Evolutionary conservation across 2,888 invertebrate species (phyloP), one percentile per base, ranked within the genome.

Genomic region (Xanthia togata): DNA sequence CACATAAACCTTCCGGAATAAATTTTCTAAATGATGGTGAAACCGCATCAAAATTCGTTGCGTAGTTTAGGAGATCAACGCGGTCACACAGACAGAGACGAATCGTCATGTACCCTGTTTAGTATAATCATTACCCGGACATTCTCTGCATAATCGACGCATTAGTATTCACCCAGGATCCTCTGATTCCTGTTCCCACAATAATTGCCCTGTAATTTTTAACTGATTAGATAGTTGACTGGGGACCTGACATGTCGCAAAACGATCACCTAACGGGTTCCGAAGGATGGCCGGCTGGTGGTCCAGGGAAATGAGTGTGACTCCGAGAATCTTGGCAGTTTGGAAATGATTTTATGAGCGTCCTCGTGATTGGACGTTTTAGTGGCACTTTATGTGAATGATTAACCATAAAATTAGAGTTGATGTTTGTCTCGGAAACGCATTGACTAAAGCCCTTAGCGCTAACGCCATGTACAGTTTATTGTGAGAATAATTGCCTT

Each of bases 171-270:
- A 23, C 26, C 44, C 65, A 57, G 57, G 55, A 71, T 57, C 78
- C 38, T 47, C 41, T 0, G 55, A 78, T 69, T 77, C 60, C 83
- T 76, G 73, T 81, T 75, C 55, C 63, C 62, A 79, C 67, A 72
- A 78, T 83, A 81, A 87, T 85, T 85, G 75, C 70, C 38, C 55
- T 73, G 79, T 85, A 78, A 83, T 87, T 87, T 80, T 83, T 76
- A 76, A 67, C 78, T 78, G 81, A 85, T 81, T 79, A 78, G 64
- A 65, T 63, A 74, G 38, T 70, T 64, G 62, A 71, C 57, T 47
- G 68, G 62, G 31, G 38, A 55, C 44, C 44, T 73, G 71, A 74
- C 62, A 69, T 72, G 71, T 60, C 67, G 62, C 63, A n/a, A 62
- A 38, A 67, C 14, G 79, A 62, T 64, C 70, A 12, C 26, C 53